phyloP scores from a whole-genome alignment of 2,888 invertebrate genomes.

The Acleris literana region DNA sequence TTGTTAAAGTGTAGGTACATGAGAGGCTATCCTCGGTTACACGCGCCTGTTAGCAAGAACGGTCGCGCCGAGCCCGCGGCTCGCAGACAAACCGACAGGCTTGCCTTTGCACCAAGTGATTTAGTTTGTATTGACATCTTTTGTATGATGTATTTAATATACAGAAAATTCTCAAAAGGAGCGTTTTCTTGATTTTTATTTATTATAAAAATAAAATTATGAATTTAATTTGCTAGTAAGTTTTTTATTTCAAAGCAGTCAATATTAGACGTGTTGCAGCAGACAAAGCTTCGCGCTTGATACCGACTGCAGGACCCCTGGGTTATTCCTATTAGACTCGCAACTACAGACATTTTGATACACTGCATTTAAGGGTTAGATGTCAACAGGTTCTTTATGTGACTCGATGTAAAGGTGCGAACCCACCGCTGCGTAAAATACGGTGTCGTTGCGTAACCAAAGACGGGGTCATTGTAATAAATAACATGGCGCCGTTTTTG shows the following conservation, averaged over 20 bases:
- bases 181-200: constrained; percentile 82
- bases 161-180: constrained; percentile 78
- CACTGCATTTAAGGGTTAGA: too few species aligned
- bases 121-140: constrained; percentile 83
- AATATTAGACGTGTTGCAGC: not conserved
- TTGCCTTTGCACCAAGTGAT: constrained; percentile 84
- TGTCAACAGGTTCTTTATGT: too few species aligned
- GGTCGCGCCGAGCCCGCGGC: constrained; percentile 53
- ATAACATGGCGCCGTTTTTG: too few species aligned
- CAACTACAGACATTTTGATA: too few species aligned
- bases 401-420: too few species aligned
- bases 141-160: constrained; percentile 84
- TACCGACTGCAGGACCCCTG: not conserved
- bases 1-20: constrained; percentile 70
- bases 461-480: too few species aligned
- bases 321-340: too few species aligned
- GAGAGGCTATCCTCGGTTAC: constrained; percentile 80
- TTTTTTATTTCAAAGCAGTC: constrained; percentile 51
- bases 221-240: constrained; percentile 80
- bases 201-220: constrained; percentile 83
- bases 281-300: not conserved
- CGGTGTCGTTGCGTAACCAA: too few species aligned
- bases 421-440: too few species aligned
- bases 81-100: constrained; percentile 76
- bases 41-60: constrained; percentile 72